Evolutionary conservation across 2,888 invertebrate genomes (phyloP), one percentile per base, ranked within the genome.

Genomic region (Miltochrista miniata): DNA sequence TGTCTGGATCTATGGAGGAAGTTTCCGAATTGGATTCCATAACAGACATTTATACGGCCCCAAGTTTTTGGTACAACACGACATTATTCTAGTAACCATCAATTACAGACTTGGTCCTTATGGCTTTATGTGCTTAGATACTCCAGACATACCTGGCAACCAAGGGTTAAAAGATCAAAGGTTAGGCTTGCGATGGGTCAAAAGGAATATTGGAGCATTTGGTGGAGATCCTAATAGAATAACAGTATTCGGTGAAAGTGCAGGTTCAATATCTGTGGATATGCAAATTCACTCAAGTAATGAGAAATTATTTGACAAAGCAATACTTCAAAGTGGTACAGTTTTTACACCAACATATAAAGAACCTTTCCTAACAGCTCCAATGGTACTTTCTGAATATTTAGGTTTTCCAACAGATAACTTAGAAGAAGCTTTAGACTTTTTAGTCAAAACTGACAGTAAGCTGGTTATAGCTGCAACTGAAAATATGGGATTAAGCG

Each of bases 141-240:
- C 51, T 13, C 56, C 64, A 9, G 56, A 64, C n/a, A 48, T 65
- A 12, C 64, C 70, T 2, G 72, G 72, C 2, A 73, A 73, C 38
- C 64, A 68, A 29, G 73, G 73, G 0, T 44, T 72, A 0, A 69
- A 65, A 57, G 73, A 73, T 50, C 72, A 72, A 42, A 15, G 57
- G 8, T 15, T 58, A 7, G 73, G 66, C 31, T 48, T 73, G 7
- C 56, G 49, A 51, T 73, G 73, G 73, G 48, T 73, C 7, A 62
- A 61, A 37, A 37, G 58, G 0, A 68, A 73, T 38, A 72, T 73
- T 13, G 53, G 45, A 42, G 58, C 59, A 4, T 73, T 72, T 45
- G 70, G 70, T 45, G 73, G 73, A 5, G 62, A 73, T 46, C 29
- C 52, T 9, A 55, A 64, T 29, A 57, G 56, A 53, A 60, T 73